These are phyloP conservation scores for Lamellibrachia columna DNA, from an alignment of 2,888 invertebrate genomes.

Conservation along the genomic window DNA sequence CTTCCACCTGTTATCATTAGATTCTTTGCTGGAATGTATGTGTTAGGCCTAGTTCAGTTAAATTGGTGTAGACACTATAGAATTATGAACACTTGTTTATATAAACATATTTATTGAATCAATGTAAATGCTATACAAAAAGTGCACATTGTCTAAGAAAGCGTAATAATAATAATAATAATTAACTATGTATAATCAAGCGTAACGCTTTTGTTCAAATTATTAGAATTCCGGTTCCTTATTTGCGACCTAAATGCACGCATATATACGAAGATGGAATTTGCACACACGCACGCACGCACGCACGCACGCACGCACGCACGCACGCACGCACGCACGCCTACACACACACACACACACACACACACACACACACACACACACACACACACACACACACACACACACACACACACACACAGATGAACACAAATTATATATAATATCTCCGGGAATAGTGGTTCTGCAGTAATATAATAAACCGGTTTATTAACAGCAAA, in stretches of 20 bases:
- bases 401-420: background rate
- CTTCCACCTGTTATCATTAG: too few relatives aligned
- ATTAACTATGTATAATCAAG: too few relatives aligned
- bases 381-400: background rate
- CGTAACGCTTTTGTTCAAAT: background rate
- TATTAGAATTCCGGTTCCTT: background rate
- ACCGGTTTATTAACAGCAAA: background rate
- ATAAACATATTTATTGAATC: constrained; percentile 10
- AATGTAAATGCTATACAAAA: background rate
- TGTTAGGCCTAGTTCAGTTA: too few relatives aligned
- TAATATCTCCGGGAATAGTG: background rate
- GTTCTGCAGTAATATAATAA: background rate
- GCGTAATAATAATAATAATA: too few relatives aligned
- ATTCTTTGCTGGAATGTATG: too few relatives aligned
- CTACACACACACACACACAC: background rate
- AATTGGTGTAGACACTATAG: background rate
- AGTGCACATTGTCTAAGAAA: background rate
- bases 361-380: background rate
- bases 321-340: background rate
- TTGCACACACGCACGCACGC: too few relatives aligned
- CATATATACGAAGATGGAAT: too few relatives aligned
- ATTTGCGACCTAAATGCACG: background rate
- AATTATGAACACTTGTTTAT: background rate
- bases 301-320: background rate
- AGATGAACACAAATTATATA: too few relatives aligned